A percentile compares a stretch with the other conserved stretches of the same genome.
phyloP scores from a whole-genome alignment of 2,797 vertebrate genomes.

The Peromyscus melanophrys region DNA sequence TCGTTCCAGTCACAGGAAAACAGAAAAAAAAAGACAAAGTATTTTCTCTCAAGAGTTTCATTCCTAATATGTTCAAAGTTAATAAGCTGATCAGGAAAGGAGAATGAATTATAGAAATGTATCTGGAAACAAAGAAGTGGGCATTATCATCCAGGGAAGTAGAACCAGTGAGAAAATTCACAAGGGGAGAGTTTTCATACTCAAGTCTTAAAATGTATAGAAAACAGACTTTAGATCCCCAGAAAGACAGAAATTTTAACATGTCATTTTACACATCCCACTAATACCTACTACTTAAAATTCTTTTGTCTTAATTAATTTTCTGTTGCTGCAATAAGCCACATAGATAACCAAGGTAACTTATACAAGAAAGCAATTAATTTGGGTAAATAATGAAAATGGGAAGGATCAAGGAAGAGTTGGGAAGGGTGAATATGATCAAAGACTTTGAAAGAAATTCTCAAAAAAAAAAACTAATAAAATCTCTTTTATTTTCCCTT shows the following conservation, averaged over 20 bases:
- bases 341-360: neutral
- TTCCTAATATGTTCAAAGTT: neutral
- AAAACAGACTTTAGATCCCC: neutral
- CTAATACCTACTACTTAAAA: neutral
- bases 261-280: neutral
- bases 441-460: neutral
- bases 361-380: neutral
- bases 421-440: neutral
- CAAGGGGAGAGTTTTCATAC: neutral
- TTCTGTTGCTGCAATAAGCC: neutral
- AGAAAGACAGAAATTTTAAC: neutral
- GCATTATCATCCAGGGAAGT: neutral
- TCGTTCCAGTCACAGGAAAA: neutral
- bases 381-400: neutral
- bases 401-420: neutral
- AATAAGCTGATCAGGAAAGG: neutral
- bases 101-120: slow-evolving; percentile 18
- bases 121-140: neutral
- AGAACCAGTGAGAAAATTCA: neutral
- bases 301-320: no score
- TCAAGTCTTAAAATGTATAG: neutral
- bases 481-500: neutral
- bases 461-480: neutral
- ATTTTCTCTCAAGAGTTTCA: neutral
- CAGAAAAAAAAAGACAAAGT: neutral